These are phyloP conservation scores for Heliocidaris erythrogramma DNA, from an alignment of 35 echinoderm and acorn worm genomes.

Conservation along the genomic window DNA sequence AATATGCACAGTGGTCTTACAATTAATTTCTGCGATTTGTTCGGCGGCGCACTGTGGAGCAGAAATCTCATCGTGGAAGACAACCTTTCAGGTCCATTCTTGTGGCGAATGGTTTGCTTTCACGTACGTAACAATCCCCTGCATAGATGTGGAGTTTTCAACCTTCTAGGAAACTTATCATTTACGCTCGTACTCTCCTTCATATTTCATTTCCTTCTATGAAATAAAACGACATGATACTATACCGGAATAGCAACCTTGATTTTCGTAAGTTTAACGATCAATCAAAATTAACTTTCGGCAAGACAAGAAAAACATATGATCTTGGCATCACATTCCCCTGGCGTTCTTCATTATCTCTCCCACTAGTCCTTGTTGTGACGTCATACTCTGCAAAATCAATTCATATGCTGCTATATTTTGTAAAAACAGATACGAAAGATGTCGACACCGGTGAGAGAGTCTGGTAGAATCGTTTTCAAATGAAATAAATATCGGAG, in stretches of 20 bases:
- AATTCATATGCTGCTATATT: background rate
- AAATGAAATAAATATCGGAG: background rate
- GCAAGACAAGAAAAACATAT: background rate
- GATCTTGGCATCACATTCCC: background rate
- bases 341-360: background rate
- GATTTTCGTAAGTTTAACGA: background rate
- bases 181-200: background rate
- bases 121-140: no score
- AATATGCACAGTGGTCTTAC: no score
- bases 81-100: no score
- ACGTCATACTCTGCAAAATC: background rate
- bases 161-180: no score
- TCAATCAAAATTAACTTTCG: background rate
- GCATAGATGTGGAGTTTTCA: no score
- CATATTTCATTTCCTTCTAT: background rate
- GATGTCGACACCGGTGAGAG: background rate
- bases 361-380: background rate
- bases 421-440: background rate
- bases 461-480: background rate
- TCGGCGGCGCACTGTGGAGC: no score
- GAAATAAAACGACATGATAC: background rate
- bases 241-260: background rate
- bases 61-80: no score
- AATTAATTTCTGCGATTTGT: no score
- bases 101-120: no score